Base-by-base conservation (phyloP, 2,797 vertebrate species). In the Hylomyscus alleni region DNA sequence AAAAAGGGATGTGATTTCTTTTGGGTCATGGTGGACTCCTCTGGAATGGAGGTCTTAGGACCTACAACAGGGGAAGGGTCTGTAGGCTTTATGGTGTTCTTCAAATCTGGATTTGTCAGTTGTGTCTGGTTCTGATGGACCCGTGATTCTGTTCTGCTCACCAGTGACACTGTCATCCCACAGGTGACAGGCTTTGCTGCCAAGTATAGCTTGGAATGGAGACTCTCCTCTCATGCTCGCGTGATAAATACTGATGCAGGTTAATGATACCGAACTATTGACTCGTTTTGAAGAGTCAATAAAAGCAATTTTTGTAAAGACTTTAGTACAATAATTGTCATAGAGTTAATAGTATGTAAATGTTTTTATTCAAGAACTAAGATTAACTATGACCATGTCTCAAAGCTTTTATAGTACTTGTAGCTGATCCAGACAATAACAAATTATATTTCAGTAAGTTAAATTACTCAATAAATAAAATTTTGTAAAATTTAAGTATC, bases 321-420 rank as follows among this genome's bases (percentile, higher is more conserved):
- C 11, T 22, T 85, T 91, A 84, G 40, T 90, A 22, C 50, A 90
- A 85, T 85, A 93, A 97, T 47, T 82, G 60, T 76, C 15, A 92
- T 10, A 83, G 2, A 90, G 34, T 77, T 95, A 89, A 90, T 82
- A 95, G 89, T 8, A 14, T 84, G 17, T 58, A 82, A 78, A 29
- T 89, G 3, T 37, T 91, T 96, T 91, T 84, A 95, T 90, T 94
- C 96, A 47, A 91, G 58, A 88, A 58, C 8, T 58, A 78, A 67
- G 19, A 80, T 94, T 82, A 96, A 96, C 92, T 7, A 52, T 90
- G 40, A 85, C 6, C 8, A 72, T 13, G 73, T 37, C 13, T 85
- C 76, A n/a, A 94, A 52, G 6, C n/a, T 12, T 91, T 31, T 94
- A 44, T 24, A 65, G 44, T 82, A 75, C 17, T 95, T 60, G 76